phyloP scores from a whole-genome alignment of 2,797 vertebrate species.

The Leontopithecus rosalia region DNA sequence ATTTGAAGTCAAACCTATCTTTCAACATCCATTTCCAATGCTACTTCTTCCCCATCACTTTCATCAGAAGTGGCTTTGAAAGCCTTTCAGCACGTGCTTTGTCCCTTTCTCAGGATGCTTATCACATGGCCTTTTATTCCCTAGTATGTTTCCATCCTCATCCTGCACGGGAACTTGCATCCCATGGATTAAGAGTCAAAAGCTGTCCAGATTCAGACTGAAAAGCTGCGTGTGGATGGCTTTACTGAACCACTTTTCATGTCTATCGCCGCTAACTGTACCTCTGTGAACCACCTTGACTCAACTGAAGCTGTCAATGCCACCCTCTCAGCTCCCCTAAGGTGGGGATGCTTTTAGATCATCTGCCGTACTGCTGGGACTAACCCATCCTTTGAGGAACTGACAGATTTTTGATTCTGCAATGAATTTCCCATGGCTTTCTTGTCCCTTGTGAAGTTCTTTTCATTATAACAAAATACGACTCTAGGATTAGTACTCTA shows the following conservation, averaged over 20 bases:
- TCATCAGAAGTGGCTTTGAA: not conserved
- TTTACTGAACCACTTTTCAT: not conserved
- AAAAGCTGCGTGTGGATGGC: not conserved
- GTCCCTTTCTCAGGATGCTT: not conserved
- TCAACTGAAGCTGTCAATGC: not conserved
- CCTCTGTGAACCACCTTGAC: not conserved
- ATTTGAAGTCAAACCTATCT: not conserved
- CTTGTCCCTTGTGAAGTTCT: not conserved
- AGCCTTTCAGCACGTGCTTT: not conserved
- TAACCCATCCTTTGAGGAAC: not conserved
- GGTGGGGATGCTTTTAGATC: not conserved
- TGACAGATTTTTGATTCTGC: not conserved
- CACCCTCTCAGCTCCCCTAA: fast-evolving
- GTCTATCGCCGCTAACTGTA: not conserved
- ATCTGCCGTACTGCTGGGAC: not conserved
- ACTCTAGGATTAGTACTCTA: not conserved
- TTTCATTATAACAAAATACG: not conserved
- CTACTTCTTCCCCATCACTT: not conserved
- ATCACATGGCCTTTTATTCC: not conserved
- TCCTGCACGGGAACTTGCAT: not conserved
- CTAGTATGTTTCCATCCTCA: not conserved
- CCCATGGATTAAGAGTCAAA: not conserved
- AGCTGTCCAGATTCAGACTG: not conserved
- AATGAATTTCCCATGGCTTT: not conserved
- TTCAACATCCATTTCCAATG: not conserved